These are phyloP conservation scores for Urocyon cinereoargenteus DNA, from an alignment of 2,797 vertebrate species.

Conservation along the genomic window DNA sequence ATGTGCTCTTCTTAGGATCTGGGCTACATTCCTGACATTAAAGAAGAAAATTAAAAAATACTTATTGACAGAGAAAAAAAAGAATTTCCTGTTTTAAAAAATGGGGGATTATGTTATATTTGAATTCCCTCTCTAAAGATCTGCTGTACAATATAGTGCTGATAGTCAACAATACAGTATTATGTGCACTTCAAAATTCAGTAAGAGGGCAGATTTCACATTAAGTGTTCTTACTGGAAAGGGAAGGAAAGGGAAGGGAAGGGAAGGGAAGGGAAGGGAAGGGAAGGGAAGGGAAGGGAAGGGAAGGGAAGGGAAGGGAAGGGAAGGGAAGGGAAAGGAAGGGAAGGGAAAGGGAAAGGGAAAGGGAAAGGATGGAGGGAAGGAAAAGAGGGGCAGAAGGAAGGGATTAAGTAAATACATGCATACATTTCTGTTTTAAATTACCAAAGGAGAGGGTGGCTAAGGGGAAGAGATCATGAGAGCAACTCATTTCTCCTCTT, in stretches of 20 bases:
- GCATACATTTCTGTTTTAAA: not conserved
- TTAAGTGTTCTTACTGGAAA: not conserved
- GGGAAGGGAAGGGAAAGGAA: not conserved
- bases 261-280: too few relatives aligned
- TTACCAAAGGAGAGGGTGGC: not conserved
- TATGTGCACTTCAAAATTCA: not conserved
- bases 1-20: not conserved
- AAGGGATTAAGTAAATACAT: not conserved
- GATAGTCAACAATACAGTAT: not conserved
- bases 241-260: too few relatives aligned
- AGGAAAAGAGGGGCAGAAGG: too few relatives aligned
- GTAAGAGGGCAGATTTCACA: not conserved
- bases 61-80: not conserved
- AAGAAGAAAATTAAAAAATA: not conserved
- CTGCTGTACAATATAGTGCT: not conserved
- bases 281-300: too few relatives aligned
- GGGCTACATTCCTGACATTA: not conserved
- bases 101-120: not conserved
- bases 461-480: not conserved
- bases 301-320: not conserved
- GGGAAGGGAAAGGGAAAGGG: not conserved
- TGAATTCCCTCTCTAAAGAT: not conserved
- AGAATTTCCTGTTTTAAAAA: not conserved
- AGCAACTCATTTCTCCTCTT: not conserved
- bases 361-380: not conserved